Conservation (phyloP, 2,888 invertebrate genomes). For the Morpho helenor region DNA sequence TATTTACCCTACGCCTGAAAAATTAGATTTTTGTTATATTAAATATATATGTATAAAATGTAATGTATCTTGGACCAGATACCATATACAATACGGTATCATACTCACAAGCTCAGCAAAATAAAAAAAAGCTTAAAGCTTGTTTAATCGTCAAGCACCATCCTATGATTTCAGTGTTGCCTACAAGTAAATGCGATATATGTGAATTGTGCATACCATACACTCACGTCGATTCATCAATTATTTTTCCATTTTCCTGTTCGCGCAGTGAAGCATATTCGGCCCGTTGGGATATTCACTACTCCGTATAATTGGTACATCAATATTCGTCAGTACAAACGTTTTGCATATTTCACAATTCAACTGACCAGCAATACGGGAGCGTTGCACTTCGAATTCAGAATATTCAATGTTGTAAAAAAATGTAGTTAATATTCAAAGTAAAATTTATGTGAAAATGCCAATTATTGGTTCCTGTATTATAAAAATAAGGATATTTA, state of each 20-base stretch:
- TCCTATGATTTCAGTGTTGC: too few relatives aligned
- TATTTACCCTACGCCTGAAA: too few relatives aligned
- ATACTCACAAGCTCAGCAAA: too few relatives aligned
- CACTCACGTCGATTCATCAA: conserved; percentile 42
- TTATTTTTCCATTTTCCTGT: conserved; percentile 42
- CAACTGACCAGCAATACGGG: conserved; percentile 29
- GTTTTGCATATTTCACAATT: conserved; percentile 50
- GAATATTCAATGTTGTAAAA: background rate
- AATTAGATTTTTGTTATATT: too few relatives aligned
- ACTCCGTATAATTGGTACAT: conserved; percentile 55
- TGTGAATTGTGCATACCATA: conserved; percentile 34
- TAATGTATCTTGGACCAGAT: too few relatives aligned
- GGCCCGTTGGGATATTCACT: conserved; percentile 32
- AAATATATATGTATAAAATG: too few relatives aligned
- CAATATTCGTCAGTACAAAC: conserved; percentile 46
- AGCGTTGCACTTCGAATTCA: conserved; percentile 1
- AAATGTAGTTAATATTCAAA: background rate
- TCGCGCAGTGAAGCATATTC: conserved; percentile 14
- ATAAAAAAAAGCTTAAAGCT: too few relatives aligned
- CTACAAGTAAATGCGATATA: too few relatives aligned
- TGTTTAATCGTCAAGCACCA: too few relatives aligned
- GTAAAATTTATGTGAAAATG: background rate
- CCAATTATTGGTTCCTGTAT: too few relatives aligned
- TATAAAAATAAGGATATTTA: too few relatives aligned
- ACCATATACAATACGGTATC: too few relatives aligned